Evolutionary conservation across 1,140 invertebrate species (phyloP).

Genomic region (Drosophila sp.): DNA sequence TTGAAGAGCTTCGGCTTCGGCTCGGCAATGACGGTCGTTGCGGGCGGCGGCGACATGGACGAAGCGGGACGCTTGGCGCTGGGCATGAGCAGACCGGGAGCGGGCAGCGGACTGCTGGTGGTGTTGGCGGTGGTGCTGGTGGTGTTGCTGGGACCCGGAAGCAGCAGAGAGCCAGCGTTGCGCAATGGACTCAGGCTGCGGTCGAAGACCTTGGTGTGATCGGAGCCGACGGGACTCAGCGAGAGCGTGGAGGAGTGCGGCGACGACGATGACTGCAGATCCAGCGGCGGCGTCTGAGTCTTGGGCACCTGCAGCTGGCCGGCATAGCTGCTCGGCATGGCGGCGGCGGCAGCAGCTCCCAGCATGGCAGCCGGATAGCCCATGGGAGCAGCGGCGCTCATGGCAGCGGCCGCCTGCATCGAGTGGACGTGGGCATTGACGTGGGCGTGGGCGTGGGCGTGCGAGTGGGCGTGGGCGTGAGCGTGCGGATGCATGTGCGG

Average conservation of each 20-base stretch:
- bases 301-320: conserved; percentile 59
- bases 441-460: too few species aligned
- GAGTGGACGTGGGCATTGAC: conserved; percentile 20
- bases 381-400: conserved; percentile 53
- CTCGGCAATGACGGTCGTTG: conserved; percentile 70
- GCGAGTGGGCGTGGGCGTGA: conserved; percentile 56
- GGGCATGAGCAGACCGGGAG: conserved; percentile 69
- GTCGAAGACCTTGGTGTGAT: conserved; percentile 81
- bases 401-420: conserved; percentile 43
- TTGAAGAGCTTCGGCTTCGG: conserved; percentile 88
- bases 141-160: conserved; percentile 33
- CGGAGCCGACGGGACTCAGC: conserved; percentile 80
- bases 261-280: conserved; percentile 82
- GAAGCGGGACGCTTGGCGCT: conserved; percentile 72
- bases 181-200: conserved; percentile 61
- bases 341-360: conserved; percentile 58
- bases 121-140: conserved; percentile 48
- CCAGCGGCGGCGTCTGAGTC: conserved; percentile 79
- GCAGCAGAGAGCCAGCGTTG: conserved; percentile 1
- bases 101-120: conserved; percentile 62
- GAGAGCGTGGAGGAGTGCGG: conserved; percentile 83
- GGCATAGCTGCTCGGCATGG: conserved; percentile 56
- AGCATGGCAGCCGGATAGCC: conserved; percentile 59
- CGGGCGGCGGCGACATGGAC: conserved; percentile 61
- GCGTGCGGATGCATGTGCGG: conserved; percentile 84